Evolutionary conservation across 2,113 vertebrate genomes (phyloP), one percentile per base, ranked within the genome.

Genomic region (Oncorhynchus gorbuscha): DNA sequence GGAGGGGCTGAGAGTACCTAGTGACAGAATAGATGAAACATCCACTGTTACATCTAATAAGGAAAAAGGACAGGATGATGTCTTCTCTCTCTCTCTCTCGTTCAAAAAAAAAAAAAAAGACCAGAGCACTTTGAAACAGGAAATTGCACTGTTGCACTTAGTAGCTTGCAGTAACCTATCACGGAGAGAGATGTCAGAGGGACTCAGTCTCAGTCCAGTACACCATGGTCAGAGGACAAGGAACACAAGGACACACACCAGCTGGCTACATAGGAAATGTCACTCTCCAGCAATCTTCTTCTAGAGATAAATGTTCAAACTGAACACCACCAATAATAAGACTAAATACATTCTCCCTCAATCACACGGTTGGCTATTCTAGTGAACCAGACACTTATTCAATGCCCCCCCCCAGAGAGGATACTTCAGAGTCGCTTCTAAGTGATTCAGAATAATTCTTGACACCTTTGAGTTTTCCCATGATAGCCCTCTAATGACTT

Each of bases 1-100:
- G 98, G 6, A 99, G 93, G 20, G 98, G 98, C 51, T 99, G 98
- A 3, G 98, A 99, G 80, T 98, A 99, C 73, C 98, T 99, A 45
- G 39, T n/a, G 39, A 45, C 9, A 45, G 39, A 45, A 45, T 13
- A 18, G 39, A 49, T 32, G 2, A 45, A 14, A 69, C 68, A 49
- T 20, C 45, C 45, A 9, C 20, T 22, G 45, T 49, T 70, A 70
- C 58, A 0, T 14, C 20, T 9, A 45, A 11, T 45, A 45, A 45
- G 39, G 30, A 16, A 26, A 32, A 30, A 73, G 11, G 58, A 45
- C 58, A 73, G 39, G n/a, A 39, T 66, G 22, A 45, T 11, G 39
- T 45, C 39, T 45, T 9, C 28, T 7, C 64, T 55, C 49, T 55
- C 49, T 55, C 49, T 55, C 51, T 55, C 51, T 45, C 39, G 2